These are phyloP conservation scores for Carapus acus DNA, from an alignment of 2,797 vertebrate genomes.

Conservation along the genomic window DNA sequence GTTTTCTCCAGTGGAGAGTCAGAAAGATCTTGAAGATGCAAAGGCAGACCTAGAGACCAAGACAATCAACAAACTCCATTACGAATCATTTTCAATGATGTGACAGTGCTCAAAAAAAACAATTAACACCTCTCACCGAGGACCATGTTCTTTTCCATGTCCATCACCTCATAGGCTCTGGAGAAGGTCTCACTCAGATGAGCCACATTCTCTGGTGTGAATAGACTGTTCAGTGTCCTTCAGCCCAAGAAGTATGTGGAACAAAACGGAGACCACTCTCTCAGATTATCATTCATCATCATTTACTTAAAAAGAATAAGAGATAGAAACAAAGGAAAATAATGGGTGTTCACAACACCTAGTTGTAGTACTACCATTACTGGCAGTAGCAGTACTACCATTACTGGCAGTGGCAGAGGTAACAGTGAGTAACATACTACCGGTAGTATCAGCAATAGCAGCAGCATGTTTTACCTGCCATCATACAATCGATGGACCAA, in stretches of 20 bases:
- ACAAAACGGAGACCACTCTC: neutral
- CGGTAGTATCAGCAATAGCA: no score
- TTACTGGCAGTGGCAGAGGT: no score
- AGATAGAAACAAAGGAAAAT: no score
- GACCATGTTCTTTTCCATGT: constrained; percentile 85
- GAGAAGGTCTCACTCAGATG: constrained; percentile 83
- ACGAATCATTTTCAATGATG: constrained; percentile 69
- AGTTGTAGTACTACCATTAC: no score
- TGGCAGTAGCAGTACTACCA: no score
- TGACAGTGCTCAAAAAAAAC: neutral
- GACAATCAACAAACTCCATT: constrained; percentile 40
- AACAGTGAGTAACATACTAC: no score
- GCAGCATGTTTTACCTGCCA: no score
- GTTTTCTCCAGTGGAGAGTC: constrained; percentile 86
- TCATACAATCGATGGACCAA: no score
- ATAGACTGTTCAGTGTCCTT: constrained; percentile 91
- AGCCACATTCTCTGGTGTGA: constrained; percentile 83
- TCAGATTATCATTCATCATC: no score
- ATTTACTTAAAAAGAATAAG: no score
- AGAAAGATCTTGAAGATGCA: constrained; percentile 78
- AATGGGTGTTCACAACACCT: no score
- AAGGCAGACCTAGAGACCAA: constrained; percentile 75
- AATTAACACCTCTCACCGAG: constrained; percentile 74
- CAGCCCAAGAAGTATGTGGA: neutral
- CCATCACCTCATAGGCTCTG: constrained; percentile 84